These are phyloP conservation scores for Xiphorhynchus erythropygius DNA, from an alignment of 2,797 vertebrate species.

Conservation along the genomic window DNA sequence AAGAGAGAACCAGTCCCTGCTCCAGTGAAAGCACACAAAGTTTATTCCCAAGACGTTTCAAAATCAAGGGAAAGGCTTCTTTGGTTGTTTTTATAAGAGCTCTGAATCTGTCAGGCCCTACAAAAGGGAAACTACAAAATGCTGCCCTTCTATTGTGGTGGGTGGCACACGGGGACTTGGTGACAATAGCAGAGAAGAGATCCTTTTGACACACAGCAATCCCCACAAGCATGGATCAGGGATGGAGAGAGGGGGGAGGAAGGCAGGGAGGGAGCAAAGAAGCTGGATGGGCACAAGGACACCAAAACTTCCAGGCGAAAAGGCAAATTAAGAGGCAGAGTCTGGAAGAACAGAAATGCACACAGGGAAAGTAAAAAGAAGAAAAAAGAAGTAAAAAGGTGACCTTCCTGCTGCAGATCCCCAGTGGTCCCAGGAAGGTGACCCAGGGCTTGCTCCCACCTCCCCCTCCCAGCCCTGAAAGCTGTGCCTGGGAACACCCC, in stretches of 20 bases:
- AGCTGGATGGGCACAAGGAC: background rate
- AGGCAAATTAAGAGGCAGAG: background rate
- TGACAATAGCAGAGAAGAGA: background rate
- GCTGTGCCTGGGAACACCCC: background rate
- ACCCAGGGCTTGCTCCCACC: background rate
- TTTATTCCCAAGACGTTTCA: background rate
- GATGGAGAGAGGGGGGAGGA: background rate
- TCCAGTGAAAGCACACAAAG: background rate
- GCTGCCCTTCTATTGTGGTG: background rate
- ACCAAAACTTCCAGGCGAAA: background rate
- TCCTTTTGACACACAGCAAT: background rate
- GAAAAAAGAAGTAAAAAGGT: too few relatives aligned
- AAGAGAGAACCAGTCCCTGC: background rate
- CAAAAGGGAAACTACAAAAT: background rate
- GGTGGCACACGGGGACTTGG: background rate
- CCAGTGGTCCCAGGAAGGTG: background rate
- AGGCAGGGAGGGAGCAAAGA: background rate
- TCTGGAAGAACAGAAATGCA: background rate
- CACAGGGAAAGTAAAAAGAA: background rate
- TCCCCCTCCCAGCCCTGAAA: background rate
- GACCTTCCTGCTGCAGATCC: background rate
- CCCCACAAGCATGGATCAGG: background rate
- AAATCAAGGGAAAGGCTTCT: conserved; percentile 27
- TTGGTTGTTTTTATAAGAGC: background rate
- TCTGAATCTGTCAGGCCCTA: background rate